Conservation (phyloP, 2,888 invertebrate genomes). For the Volucella bombylans region DNA sequence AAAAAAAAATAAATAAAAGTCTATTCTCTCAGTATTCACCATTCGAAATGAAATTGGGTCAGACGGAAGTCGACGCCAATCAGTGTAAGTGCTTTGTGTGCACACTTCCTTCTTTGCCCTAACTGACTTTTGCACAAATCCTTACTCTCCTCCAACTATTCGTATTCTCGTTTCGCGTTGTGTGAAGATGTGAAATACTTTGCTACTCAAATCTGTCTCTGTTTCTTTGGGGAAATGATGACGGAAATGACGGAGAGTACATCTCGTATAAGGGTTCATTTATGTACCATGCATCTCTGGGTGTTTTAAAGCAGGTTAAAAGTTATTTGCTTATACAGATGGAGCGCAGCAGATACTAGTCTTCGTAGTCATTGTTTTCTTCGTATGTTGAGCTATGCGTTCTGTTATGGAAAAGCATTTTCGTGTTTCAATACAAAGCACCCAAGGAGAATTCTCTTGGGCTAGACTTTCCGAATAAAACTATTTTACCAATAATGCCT, state of each 20-base stretch:
- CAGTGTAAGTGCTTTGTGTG: slow-evolving; percentile 73
- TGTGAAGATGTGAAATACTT: slow-evolving; percentile 23
- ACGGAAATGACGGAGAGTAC: neutral
- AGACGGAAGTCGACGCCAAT: slow-evolving; percentile 73
- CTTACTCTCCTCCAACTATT: slow-evolving; percentile 12
- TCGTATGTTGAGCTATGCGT: slow-evolving; percentile 22
- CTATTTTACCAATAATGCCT: slow-evolving; percentile 31
- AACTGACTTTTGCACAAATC: slow-evolving; percentile 55
- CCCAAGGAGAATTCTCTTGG: slow-evolving; percentile 38
- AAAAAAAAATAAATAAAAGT: slow-evolving; percentile 23
- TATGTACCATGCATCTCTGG: slow-evolving; percentile 27
- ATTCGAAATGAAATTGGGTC: slow-evolving; percentile 70
- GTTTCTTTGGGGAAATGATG: slow-evolving; percentile 24
- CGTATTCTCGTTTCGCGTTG: neutral
- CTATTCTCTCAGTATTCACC: slow-evolving; percentile 46
- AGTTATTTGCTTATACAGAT: slow-evolving; percentile 58
- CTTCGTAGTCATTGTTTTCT: neutral
- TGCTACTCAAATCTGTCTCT: slow-evolving; percentile 55
- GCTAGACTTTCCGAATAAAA: slow-evolving; percentile 37
- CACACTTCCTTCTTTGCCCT: slow-evolving; percentile 70
- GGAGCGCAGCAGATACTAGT: slow-evolving; percentile 14
- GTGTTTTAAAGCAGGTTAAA: slow-evolving; percentile 58
- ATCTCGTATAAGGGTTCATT: neutral
- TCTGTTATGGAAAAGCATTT: slow-evolving; percentile 57
- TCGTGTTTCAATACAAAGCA: slow-evolving; percentile 50